Base-by-base conservation (phyloP, 2,888 invertebrate species). In the Aphodius sticticus region DNA sequence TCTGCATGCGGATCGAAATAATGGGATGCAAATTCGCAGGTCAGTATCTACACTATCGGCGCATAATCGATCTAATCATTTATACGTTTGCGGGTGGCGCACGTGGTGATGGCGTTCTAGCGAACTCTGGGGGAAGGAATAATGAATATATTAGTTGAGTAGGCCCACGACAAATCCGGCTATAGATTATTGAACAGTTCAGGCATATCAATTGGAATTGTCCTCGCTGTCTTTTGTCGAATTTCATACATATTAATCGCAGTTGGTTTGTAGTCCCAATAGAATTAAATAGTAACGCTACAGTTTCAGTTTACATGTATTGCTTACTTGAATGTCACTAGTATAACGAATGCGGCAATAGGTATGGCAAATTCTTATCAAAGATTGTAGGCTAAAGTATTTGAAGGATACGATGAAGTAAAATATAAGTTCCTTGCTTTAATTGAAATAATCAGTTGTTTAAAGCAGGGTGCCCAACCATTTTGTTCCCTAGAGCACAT, bases 1-100 rank as follows among this genome's bases (percentile, higher is more conserved):
- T 96, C 82, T 96, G 96, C 88, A 92, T 96, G 91, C 90, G 96
- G 82, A 93, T 96, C 76, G 96, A 96, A 90, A 90, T 96, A 84
- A 92, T 95, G 83, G 96, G 96, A 80, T 96, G 96, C 89, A 90
- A 90, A 83, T 96, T 94, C 92, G 91, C 91, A 90, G 95, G 96
- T 95, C 88, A 92, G 92, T 91, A 71, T 70, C 16, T 37, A 70
- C 69, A 36, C 16, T 26, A 77, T 70, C 74, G 74, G n/a, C 74
- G n/a, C 74, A 37, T 74, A 74, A 74, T 74, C 74, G 74, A 74
- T 74, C 26, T 76, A 76, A 76, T 69, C 76, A 16, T 38, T 38
- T 76, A 76, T 37, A 38, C 37, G 76, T 76, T 36, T 37, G 71
- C 26, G 16, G 53, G 35, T 37, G 36, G 74, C 37, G 74, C 16